Percentiles rank a stretch among this genome's conserved stretches.
Evolutionary conservation across 2,113 vertebrate species (phyloP).

Genomic region (Aptenodytes forsteri): DNA sequence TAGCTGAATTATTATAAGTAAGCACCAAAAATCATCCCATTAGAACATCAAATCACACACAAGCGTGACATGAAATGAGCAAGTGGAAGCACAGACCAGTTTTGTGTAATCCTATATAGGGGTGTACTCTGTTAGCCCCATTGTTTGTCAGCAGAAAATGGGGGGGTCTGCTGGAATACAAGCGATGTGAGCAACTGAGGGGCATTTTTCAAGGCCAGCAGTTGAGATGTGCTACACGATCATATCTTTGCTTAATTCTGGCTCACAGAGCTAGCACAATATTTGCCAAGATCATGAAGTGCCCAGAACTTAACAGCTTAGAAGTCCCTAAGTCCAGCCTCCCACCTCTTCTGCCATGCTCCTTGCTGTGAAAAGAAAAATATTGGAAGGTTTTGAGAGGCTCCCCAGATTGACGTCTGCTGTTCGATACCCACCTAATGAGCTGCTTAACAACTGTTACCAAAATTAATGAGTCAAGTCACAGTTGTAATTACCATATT

Average conservation of each 20-base stretch:
- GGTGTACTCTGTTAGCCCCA: neutral
- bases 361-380: slow-evolving; percentile 45
- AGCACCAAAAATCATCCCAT: neutral
- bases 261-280: neutral
- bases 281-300: slow-evolving; percentile 8
- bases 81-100: neutral
- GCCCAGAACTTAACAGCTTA: neutral
- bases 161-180: neutral
- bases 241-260: neutral
- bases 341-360: neutral
- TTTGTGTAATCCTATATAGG: neutral
- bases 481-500: slow-evolving; percentile 77
- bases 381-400: slow-evolving; percentile 66
- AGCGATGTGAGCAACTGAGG: accelerated
- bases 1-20: slow-evolving; percentile 21
- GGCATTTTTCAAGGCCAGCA: neutral
- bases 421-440: slow-evolving; percentile 78
- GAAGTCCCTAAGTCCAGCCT: neutral
- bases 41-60: neutral
- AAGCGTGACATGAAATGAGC: neutral
- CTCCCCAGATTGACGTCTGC: slow-evolving; percentile 75
- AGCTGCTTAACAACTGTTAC: slow-evolving; percentile 83
- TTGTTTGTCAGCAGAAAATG: neutral
- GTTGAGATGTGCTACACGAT: neutral
- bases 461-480: slow-evolving; percentile 81